Base-by-base conservation (phyloP, 2,113 vertebrate species). In the Mesoclemmys tuberculata region DNA sequence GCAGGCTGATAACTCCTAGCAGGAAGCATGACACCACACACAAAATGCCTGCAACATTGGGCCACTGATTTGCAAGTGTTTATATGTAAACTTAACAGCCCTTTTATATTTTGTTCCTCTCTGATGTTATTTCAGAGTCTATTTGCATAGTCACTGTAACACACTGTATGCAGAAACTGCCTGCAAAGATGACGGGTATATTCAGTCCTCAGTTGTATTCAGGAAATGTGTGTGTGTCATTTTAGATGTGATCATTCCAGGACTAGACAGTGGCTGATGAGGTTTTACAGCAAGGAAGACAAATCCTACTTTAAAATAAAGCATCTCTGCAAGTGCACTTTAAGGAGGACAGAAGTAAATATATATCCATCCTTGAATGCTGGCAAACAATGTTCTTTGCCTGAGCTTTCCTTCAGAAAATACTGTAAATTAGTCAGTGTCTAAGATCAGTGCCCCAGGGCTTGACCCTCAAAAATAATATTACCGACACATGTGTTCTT, bases 271-370 rank as follows among this genome's bases (percentile, higher is more conserved):
- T 90, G 75, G 56, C 88, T 96, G 95, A 95, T 92, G 94, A 95
- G 96, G 94, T 93, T 96, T 97, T 91, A 85, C 90, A 96, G 93
- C 91, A 93, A 93, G 92, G 51, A 90, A 90, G 93, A 96, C 27
- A 84, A 75, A 75, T 46, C 41, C 38, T 44, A 44, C 41, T 46
- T 77, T 14, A 14, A 75, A 75, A 77, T 21, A 41, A 75, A 77
- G 24, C 7, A 77, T 14, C 44, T 27, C 22, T 77, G 74, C 41
- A 77, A 80, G 24, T 77, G 12, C 41, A 77, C 1, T n/a, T 27
- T 44, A 94, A 81, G 74, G 92, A 84, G 93, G 82, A 85, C n/a
- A 75, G 74, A 94, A 92, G 85, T 78, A 85, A 44, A 61, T 18
- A 82, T 1, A 0, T 27, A 85, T 64, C 41, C 48, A 46, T 61